Evolutionary conservation across 2,797 vertebrate genomes (phyloP), one percentile per base, ranked within the genome.

Genomic region (Lophius americanus): DNA sequence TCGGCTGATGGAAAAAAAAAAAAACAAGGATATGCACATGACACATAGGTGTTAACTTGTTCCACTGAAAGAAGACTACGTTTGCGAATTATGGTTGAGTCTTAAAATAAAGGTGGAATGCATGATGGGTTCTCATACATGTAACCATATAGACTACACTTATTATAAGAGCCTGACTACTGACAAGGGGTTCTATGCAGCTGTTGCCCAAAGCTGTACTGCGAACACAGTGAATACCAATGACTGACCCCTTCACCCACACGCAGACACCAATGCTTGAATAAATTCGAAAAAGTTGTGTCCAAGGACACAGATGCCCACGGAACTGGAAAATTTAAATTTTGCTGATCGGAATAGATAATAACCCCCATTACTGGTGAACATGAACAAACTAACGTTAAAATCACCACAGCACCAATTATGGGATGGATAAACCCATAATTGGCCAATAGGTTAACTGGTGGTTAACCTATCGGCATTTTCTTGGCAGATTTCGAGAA

Each of bases 61-160:
- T 76, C 41, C 6, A 44, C 54, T 56, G 62, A 70, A 70, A 61
- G 49, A 52, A 66, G 56, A 65, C 51, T 74, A 68, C 49, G 73
- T 83, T 73, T 75, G 74, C 70, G 76, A 71, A 81, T 72, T 79
- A 78, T 49, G 78, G 51, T 70, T 43, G 70, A 39, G 63, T 55
- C 68, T 64, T 69, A 68, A 90, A 89, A 83, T 88, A 89, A 73
- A 72, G 38, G 6, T 36, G 81, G 84, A 84, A 82, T 75, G 78
- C 43, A 13, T 75, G 51, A 52, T 51, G 51, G 49, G 52, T 80
- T 88, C 87, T 74, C 78, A 87, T 86, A 83, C 72, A 43, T 83
- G 78, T 68, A 87, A 84, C 72, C 49, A 59, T 82, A 81, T 66
- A 76, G 86, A 71, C 64, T 75, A 59, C 66, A 85, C 77, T 80